Conservation (phyloP, 2,113 vertebrate species). For the Ptyas mucosa region DNA sequence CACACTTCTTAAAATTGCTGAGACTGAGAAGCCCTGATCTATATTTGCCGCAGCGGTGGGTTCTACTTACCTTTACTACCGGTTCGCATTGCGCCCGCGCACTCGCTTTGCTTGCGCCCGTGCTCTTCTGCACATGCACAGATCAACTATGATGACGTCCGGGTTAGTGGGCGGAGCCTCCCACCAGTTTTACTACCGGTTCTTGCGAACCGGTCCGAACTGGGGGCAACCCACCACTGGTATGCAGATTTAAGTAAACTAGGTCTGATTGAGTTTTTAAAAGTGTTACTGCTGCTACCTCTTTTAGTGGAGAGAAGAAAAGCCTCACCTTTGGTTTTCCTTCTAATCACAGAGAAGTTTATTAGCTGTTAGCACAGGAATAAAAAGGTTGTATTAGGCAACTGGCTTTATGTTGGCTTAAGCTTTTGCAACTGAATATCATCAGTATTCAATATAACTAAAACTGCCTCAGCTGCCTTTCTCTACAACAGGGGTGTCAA, state of each 20-base stretch:
- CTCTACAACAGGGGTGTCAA: background rate
- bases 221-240: too few relatives aligned
- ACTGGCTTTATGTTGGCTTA: background rate
- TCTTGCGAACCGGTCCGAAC: too few relatives aligned
- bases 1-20: background rate
- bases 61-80: too few relatives aligned
- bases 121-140: too few relatives aligned
- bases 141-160: too few relatives aligned
- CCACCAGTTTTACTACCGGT: too few relatives aligned
- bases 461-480: background rate
- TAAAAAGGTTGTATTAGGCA: background rate
- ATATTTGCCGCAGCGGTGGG: background rate
- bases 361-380: background rate
- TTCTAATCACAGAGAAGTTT: background rate
- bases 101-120: too few relatives aligned
- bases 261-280: background rate
- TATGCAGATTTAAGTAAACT: background rate
- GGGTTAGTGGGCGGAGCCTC: too few relatives aligned
- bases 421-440: background rate
- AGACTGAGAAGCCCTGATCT: background rate
- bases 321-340: background rate
- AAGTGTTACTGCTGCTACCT: background rate
- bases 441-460: background rate
- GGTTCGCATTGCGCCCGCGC: too few relatives aligned
- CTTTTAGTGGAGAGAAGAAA: background rate